Conservation (phyloP, 64 coral and sea anemone genomes). For the Porites australiensis region DNA sequence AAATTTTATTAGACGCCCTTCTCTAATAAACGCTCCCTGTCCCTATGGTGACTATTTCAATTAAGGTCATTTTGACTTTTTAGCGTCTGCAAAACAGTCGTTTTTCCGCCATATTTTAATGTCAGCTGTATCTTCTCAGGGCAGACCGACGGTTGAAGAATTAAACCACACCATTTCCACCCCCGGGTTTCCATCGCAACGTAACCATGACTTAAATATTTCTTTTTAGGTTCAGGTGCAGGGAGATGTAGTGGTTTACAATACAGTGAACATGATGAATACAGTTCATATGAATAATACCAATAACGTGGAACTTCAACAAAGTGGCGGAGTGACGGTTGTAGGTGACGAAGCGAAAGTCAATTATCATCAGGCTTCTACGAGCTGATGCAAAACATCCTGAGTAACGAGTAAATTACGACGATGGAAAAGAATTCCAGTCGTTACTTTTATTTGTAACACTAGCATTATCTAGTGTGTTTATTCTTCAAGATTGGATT, state of each 20-base stretch:
- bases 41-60: too few relatives aligned
- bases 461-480: too few relatives aligned
- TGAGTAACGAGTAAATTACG: not conserved
- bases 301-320: not conserved
- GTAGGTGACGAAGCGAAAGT: not conserved
- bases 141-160: too few relatives aligned
- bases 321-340: conserved; percentile 3
- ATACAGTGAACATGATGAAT: not conserved
- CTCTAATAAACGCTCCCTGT: too few relatives aligned
- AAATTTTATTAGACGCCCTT: too few relatives aligned
- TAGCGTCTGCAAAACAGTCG: too few relatives aligned
- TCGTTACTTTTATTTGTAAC: not conserved
- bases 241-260: not conserved
- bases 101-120: too few relatives aligned
- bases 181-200: not conserved
- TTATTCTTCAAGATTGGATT: too few relatives aligned
- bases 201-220: not conserved
- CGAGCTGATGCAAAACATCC: not conserved
- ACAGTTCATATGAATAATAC: too few relatives aligned
- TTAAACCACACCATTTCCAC: too few relatives aligned
- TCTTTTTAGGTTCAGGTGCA: not conserved
- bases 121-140: too few relatives aligned
- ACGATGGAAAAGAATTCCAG: not conserved
- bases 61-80: too few relatives aligned
- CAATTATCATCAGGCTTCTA: not conserved